Evolutionary conservation across 2,797 vertebrate genomes (phyloP).

Genomic region (Parambassis ranga): DNA sequence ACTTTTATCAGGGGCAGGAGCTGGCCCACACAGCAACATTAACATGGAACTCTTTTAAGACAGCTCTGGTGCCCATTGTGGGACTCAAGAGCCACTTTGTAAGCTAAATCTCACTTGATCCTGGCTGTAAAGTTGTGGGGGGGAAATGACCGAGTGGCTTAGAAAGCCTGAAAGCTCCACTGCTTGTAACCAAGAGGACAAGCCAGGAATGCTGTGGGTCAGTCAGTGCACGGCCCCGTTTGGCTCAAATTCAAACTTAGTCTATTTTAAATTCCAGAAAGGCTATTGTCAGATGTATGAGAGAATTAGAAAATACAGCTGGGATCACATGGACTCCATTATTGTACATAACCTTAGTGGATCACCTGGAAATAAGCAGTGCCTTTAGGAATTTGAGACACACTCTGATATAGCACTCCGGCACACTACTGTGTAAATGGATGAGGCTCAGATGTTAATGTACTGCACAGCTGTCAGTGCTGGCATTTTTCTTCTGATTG

Average conservation of each 20-base stretch:
- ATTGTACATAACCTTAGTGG: conserved; percentile 1
- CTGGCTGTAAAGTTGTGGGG: conserved; percentile 33
- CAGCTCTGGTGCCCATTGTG: conserved; percentile 41
- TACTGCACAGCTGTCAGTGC: neutral
- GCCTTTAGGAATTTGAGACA: neutral
- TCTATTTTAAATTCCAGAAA: conserved; percentile 34
- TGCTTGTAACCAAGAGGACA: conserved; percentile 60
- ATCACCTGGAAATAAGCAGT: neutral
- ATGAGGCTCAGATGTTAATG: neutral
- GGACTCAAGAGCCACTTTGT: conserved; percentile 58
- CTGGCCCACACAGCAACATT: conserved; percentile 24
- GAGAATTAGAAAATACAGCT: conserved; percentile 7
- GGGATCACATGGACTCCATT: neutral
- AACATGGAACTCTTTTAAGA: conserved; percentile 13
- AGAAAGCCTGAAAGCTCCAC: conserved; percentile 25
- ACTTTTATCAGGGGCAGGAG: conserved; percentile 11
- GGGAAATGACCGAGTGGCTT: conserved; percentile 22
- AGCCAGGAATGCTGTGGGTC: conserved; percentile 58
- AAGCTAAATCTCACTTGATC: conserved; percentile 68
- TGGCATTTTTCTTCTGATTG: neutral
- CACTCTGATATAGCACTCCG: neutral
- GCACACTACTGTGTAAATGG: neutral
- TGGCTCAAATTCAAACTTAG: conserved; percentile 22
- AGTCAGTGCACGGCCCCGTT: conserved; percentile 30
- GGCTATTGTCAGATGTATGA: neutral